A percentile compares a stretch with the other conserved stretches of the same genome.
Conservation (phyloP, 2,888 invertebrate species). For the Apotomis turbidana region DNA sequence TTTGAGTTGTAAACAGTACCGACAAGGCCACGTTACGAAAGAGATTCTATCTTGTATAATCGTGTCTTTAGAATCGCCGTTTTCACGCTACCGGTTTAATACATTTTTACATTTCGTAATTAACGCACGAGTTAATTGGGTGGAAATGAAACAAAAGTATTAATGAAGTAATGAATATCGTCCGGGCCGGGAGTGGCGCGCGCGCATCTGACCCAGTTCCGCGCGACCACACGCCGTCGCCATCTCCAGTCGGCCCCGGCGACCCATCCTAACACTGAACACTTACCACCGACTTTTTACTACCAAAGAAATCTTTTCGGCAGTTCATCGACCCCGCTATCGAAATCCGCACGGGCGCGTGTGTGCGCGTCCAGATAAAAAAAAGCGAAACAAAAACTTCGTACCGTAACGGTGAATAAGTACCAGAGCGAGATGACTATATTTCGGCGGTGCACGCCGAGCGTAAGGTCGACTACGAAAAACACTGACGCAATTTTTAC, state of each 20-base stretch:
- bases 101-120: slow-evolving; percentile 15
- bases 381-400: slow-evolving; percentile 75
- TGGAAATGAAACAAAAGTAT: slow-evolving; percentile 20
- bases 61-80: slow-evolving; percentile 22
- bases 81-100: slow-evolving; percentile 12
- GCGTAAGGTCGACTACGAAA: slow-evolving; percentile 81
- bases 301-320: slow-evolving; percentile 71
- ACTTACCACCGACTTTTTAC: slow-evolving; percentile 67
- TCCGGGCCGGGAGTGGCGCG: slow-evolving; percentile 57
- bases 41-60: slow-evolving; percentile 36
- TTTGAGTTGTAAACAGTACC: slow-evolving; percentile 30
- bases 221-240: slow-evolving; percentile 66
- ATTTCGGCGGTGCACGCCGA: slow-evolving; percentile 74
- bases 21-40: slow-evolving; percentile 37
- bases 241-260: slow-evolving; percentile 51
- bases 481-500: slow-evolving; percentile 84
- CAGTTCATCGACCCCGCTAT: slow-evolving; percentile 80
- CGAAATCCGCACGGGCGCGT: slow-evolving; percentile 82
- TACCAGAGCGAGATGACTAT: slow-evolving; percentile 80
- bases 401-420: slow-evolving; percentile 73
- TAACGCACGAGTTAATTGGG: slow-evolving; percentile 4
- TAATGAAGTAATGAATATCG: slow-evolving; percentile 48
- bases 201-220: slow-evolving; percentile 75
- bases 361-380: slow-evolving; percentile 74
- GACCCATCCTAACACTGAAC: slow-evolving; percentile 69